Conservation (phyloP, 2,888 invertebrate genomes). For the Oscheius myriophilus region DNA sequence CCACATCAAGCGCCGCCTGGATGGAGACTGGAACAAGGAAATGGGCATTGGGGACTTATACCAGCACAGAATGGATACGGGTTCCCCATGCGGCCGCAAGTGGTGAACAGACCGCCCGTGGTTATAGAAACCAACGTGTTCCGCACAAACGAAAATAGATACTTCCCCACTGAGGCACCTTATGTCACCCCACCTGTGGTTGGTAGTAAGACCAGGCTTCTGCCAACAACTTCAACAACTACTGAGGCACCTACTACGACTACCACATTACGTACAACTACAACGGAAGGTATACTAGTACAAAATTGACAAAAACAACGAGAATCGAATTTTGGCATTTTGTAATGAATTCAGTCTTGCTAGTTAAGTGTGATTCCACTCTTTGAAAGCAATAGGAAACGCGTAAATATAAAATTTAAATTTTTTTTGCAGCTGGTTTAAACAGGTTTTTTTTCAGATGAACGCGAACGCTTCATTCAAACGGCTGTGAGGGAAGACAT, state of each 20-base stretch:
- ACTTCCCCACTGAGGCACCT: background rate
- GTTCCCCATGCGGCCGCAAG: background rate
- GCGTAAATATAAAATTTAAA: no score
- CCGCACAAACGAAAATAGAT: slow-evolving; percentile 1
- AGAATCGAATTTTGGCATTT: no score
- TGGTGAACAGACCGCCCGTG: slow-evolving; percentile 9
- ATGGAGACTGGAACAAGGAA: slow-evolving; percentile 13
- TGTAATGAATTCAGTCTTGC: no score
- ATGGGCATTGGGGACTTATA: background rate
- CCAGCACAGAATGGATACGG: no score
- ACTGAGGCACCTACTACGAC: slow-evolving; percentile 7
- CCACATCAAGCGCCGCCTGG: slow-evolving; percentile 17
- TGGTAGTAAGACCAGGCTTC: background rate
- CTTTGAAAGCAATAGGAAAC: no score
- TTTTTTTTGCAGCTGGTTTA: no score
- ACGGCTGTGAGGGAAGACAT: slow-evolving; percentile 21
- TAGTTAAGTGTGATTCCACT: no score
- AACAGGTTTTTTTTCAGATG: slow-evolving; percentile 22
- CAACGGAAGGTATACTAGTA: slow-evolving; percentile 19
- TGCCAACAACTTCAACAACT: background rate
- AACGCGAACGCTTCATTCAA: slow-evolving; percentile 20
- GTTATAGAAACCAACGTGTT: slow-evolving; percentile 22
- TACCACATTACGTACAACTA: background rate
- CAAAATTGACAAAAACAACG: no score
- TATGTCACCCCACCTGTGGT: slow-evolving; percentile 11